phyloP scores from a whole-genome alignment of 2,888 invertebrate species.

The Sthenelais limicola region DNA sequence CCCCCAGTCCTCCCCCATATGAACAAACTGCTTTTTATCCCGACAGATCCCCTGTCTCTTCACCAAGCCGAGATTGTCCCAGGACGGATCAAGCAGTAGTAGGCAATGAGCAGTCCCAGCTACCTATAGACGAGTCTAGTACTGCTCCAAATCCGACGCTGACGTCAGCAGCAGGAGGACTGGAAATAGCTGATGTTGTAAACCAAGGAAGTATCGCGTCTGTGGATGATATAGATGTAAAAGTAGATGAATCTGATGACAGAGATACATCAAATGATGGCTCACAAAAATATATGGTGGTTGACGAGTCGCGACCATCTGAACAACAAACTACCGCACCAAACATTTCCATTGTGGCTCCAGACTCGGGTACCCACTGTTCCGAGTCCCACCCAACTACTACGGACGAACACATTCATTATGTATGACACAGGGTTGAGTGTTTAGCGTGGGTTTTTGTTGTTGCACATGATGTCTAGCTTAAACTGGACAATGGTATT shows the following conservation, averaged over 20 bases:
- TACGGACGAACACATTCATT: too few species aligned
- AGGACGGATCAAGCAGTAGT: too few species aligned
- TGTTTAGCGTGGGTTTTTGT: constrained; percentile 27
- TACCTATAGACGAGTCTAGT: background rate
- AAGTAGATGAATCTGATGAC: too few species aligned
- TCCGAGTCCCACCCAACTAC: too few species aligned
- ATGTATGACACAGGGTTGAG: constrained; percentile 30
- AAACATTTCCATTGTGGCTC: background rate
- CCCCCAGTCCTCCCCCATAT: constrained; percentile 29
- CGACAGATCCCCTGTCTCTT: background rate
- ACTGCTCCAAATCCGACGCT: background rate
- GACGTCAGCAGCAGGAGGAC: background rate
- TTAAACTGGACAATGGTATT: too few species aligned
- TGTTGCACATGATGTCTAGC: constrained; percentile 35
- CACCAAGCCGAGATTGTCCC: constrained; percentile 16
- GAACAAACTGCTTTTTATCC: background rate
- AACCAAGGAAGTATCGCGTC: too few species aligned
- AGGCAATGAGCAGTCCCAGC: background rate
- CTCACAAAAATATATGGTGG: background rate
- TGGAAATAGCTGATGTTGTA: too few species aligned
- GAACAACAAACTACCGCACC: too few species aligned
- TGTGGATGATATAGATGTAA: too few species aligned
- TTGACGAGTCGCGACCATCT: constrained; percentile 1
- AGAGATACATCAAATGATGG: too few species aligned
- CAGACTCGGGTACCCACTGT: too few species aligned